These are phyloP conservation scores for Sternotherus odoratus DNA, from an alignment of 2,797 vertebrate species.

Conservation along the genomic window DNA sequence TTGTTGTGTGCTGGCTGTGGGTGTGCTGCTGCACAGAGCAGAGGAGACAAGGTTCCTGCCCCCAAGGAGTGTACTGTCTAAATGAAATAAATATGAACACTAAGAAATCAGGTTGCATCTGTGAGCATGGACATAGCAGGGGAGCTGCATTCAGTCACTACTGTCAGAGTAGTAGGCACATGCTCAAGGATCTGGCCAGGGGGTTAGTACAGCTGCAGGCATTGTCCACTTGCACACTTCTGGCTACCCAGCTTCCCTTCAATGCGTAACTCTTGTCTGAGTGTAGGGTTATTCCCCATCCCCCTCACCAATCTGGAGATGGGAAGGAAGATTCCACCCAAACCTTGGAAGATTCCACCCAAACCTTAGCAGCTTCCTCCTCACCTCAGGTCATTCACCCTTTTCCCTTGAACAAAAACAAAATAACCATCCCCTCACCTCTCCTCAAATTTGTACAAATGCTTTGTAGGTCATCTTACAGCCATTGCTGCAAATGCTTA, in stretches of 20 bases:
- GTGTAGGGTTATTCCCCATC: background rate
- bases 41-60: background rate
- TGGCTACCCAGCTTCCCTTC: background rate
- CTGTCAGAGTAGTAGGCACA: background rate
- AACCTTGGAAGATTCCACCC: background rate
- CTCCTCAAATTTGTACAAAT: background rate
- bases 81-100: background rate
- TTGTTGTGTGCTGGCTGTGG: background rate
- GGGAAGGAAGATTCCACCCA: background rate
- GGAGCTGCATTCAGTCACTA: background rate
- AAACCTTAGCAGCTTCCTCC: background rate
- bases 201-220: background rate
- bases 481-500: background rate
- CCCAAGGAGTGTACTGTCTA: background rate
- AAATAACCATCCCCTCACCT: background rate
- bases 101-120: background rate
- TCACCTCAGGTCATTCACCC: too few relatives aligned
- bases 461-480: background rate
- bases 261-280: background rate
- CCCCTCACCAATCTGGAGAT: too few relatives aligned
- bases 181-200: background rate
- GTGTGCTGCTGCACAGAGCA: background rate
- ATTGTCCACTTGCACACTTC: background rate
- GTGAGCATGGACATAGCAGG: background rate
- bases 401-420: background rate